Conservation (phyloP, 2,888 invertebrate genomes). For the Prosopocoilus inquinatus region DNA sequence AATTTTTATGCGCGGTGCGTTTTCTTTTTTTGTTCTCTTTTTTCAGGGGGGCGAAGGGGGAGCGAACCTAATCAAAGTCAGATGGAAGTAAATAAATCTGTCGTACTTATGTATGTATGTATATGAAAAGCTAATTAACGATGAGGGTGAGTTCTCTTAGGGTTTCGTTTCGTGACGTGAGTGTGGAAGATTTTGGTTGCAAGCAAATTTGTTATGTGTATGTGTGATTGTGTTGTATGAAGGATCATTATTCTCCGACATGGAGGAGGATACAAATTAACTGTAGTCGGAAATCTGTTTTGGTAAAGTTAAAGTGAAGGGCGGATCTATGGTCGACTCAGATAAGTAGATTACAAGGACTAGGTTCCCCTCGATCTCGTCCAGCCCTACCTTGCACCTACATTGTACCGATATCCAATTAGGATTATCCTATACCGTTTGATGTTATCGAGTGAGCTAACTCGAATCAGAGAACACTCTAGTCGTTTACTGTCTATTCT, state of each 20-base stretch:
- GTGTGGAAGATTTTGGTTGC: too few relatives aligned
- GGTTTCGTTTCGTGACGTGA: too few relatives aligned
- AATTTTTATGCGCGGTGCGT: neutral
- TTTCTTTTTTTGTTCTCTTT: too few relatives aligned
- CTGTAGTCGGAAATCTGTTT: conserved; percentile 8
- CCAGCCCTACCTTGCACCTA: conserved; percentile 15
- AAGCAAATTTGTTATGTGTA: too few relatives aligned
- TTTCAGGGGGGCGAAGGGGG: too few relatives aligned
- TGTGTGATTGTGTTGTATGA: neutral
- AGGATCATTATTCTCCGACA: conserved; percentile 2
- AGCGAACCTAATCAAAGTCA: too few relatives aligned
- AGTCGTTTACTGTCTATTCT: neutral
- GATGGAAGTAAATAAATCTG: too few relatives aligned
- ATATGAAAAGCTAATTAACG: too few relatives aligned
- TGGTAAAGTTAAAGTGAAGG: conserved; percentile 14
- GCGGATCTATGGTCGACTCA: conserved; percentile 17
- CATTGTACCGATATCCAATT: conserved; percentile 24
- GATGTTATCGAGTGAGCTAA: conserved; percentile 21
- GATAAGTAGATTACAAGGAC: conserved; percentile 24
- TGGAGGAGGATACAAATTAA: neutral
- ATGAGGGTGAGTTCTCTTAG: too few relatives aligned
- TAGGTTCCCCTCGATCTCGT: conserved; percentile 17
- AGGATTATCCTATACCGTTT: conserved; percentile 25
- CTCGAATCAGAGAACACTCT: conserved; percentile 8
- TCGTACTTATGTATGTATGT: too few relatives aligned